Percentiles rank a stretch among this genome's conserved stretches.
Evolutionary conservation across 2,113 vertebrate genomes (phyloP).

Genomic region (Chrysemys picta): DNA sequence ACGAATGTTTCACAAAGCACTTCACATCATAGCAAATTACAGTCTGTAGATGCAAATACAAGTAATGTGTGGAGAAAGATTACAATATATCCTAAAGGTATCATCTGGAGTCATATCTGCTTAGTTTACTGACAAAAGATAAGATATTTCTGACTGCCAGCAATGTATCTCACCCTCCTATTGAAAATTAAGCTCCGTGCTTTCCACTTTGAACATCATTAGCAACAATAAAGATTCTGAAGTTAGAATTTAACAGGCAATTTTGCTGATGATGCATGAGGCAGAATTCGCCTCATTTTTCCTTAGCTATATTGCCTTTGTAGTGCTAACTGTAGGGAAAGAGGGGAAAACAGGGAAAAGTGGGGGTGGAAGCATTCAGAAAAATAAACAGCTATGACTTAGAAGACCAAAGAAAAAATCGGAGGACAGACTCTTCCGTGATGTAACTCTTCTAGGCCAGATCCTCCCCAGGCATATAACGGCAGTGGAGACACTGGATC

Average conservation of each 20-base stretch:
- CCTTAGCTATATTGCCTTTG: neutral
- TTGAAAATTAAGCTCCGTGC: conserved; percentile 30
- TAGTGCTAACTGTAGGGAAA: neutral
- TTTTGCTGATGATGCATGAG: neutral
- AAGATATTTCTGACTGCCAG: conserved; percentile 11
- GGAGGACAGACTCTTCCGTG: neutral
- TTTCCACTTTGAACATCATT: conserved; percentile 17
- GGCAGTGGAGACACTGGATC: neutral
- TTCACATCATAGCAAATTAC: conserved; percentile 40
- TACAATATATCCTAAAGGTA: conserved; percentile 45
- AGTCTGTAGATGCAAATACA: conserved; percentile 58
- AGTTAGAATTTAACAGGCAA: neutral
- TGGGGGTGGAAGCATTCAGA: neutral
- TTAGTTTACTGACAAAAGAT: conserved; percentile 48
- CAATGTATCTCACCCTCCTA: conserved; percentile 20
- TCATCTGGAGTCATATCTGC: conserved; percentile 57
- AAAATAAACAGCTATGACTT: neutral
- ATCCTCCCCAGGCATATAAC: neutral
- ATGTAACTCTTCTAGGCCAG: neutral
- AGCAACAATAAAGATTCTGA: conserved; percentile 13
- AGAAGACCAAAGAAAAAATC: neutral
- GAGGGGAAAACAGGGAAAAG: neutral
- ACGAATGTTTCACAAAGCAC: conserved; percentile 7
- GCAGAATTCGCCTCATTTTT: neutral
- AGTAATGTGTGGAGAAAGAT: conserved; percentile 36